phyloP scores from a whole-genome alignment of 2,797 vertebrate genomes.

The Neoniphon sammara region DNA sequence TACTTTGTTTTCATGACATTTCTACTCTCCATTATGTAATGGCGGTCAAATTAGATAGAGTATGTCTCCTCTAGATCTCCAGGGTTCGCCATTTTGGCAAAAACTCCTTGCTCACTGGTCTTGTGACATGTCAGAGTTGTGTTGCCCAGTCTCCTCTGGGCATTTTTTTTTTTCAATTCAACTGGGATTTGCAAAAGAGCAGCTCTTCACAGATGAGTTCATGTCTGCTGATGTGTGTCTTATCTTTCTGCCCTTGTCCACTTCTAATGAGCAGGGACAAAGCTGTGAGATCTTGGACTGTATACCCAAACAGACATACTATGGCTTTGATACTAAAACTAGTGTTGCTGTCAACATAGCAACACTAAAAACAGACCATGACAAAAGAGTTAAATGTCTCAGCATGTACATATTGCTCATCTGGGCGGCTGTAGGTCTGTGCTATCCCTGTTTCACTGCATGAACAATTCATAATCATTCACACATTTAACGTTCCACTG shows the following conservation, averaged over 20 bases:
- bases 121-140: slow-evolving; percentile 70
- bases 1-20: neutral
- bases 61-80: slow-evolving; percentile 38
- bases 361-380: neutral
- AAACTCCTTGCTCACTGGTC: slow-evolving; percentile 54
- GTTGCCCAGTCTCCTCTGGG: slow-evolving; percentile 38
- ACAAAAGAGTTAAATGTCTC: slow-evolving; percentile 37
- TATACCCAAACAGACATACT: neutral
- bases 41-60: slow-evolving; percentile 31
- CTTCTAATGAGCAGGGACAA: slow-evolving; percentile 27
- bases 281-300: neutral
- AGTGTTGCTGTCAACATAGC: slow-evolving; percentile 17
- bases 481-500: slow-evolving; percentile 54
- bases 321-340: slow-evolving; percentile 26
- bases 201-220: slow-evolving; percentile 45
- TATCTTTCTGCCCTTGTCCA: slow-evolving; percentile 28
- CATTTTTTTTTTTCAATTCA: slow-evolving; percentile 14
- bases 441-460: slow-evolving; percentile 25
- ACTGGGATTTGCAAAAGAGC: slow-evolving; percentile 35
- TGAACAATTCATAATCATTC: slow-evolving; percentile 28
- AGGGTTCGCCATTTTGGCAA: slow-evolving; percentile 68
- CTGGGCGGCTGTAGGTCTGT: neutral
- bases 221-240: slow-evolving; percentile 46
- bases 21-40: slow-evolving; percentile 32
- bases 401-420: slow-evolving; percentile 17